phyloP scores from a whole-genome alignment of 2,113 vertebrate species.

The Peromyscus leucopus region DNA sequence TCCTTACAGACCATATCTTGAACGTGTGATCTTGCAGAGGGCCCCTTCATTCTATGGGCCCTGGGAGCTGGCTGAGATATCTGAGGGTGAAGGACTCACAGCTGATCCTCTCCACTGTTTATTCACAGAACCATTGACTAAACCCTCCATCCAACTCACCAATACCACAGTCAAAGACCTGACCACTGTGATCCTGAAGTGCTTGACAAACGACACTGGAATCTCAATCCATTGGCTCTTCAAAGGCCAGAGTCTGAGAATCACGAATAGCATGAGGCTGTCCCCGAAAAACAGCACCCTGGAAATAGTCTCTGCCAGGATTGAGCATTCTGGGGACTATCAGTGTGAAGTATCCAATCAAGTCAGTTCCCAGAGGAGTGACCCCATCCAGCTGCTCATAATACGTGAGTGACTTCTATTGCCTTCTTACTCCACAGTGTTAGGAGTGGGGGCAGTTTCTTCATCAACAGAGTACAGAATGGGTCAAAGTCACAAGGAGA shows the following conservation, averaged over 20 bases:
- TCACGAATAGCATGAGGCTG: background rate
- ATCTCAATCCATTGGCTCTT: background rate
- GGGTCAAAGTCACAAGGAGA: background rate
- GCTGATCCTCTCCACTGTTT: background rate
- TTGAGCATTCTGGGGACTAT: background rate
- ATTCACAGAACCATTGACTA: background rate
- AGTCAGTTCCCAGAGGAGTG: background rate
- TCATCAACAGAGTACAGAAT: background rate
- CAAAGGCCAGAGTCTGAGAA: background rate
- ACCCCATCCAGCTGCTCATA: background rate
- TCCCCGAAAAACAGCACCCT: constrained; percentile 51
- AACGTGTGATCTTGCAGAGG: background rate
- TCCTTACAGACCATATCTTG: background rate
- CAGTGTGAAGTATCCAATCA: constrained; percentile 57
- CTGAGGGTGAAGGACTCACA: background rate
- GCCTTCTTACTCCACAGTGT: background rate
- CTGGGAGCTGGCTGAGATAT: background rate
- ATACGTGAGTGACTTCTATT: background rate
- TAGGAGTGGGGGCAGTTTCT: background rate
- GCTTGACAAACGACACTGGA: background rate
- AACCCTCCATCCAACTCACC: background rate
- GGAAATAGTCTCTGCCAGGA: background rate
- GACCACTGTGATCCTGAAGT: background rate
- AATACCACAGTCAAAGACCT: background rate
- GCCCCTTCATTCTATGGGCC: background rate